These are phyloP conservation scores for Mus musculus DNA, from an alignment of 2,113 vertebrate genomes.

Conservation along the genomic window DNA sequence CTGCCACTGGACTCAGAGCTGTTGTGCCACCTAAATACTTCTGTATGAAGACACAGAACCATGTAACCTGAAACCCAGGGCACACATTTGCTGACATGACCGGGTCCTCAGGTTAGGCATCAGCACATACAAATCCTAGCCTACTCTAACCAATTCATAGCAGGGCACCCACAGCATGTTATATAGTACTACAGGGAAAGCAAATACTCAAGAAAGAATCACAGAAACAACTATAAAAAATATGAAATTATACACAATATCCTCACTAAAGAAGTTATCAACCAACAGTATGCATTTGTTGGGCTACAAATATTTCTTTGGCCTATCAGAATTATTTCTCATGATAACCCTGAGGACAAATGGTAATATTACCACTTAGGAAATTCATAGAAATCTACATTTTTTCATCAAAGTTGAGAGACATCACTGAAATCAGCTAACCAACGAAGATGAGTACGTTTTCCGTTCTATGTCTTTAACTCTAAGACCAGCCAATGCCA, in stretches of 20 bases:
- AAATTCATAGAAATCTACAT: not conserved
- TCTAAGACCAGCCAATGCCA: not conserved
- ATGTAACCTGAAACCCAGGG: not conserved
- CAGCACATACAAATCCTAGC: not conserved
- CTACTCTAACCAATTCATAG: not conserved
- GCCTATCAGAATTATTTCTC: conserved; percentile 4
- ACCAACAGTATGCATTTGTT: not conserved
- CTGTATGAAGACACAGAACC: not conserved
- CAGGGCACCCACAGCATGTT: not conserved
- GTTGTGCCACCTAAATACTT: not conserved
- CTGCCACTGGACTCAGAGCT: not conserved
- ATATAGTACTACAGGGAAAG: not conserved
- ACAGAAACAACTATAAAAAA: not conserved
- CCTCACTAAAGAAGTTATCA: not conserved
- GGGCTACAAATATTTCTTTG: not conserved
- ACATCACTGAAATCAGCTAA: not conserved
- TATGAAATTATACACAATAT: not conserved
- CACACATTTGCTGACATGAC: too few relatives aligned
- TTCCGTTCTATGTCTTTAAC: not conserved
- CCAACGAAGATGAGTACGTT: not conserved
- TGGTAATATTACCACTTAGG: not conserved
- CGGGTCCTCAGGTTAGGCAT: not conserved
- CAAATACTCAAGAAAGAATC: not conserved
- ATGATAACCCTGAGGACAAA: not conserved
- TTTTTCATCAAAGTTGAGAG: not conserved